Evolutionary conservation across 2,113 vertebrate species (phyloP).

Genomic region (Dipodomys stephensi): DNA sequence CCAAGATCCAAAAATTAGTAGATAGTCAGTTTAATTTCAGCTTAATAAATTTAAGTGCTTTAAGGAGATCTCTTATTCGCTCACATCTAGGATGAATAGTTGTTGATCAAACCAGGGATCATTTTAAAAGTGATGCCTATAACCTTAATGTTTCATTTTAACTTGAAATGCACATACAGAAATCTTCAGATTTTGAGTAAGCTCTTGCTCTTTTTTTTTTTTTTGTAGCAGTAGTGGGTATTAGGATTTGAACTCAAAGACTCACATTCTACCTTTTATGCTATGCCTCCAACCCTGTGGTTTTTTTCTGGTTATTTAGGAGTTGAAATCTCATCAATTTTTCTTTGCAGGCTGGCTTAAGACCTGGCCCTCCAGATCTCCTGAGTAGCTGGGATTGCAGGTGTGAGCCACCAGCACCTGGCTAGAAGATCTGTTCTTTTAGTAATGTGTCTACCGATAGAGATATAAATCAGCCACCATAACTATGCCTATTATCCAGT

Average conservation of each 20-base stretch:
- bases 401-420: too few species aligned
- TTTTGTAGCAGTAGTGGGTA: too few species aligned
- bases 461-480: neutral
- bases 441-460: neutral
- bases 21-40: constrained; percentile 33
- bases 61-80: constrained; percentile 1
- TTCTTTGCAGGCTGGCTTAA: too few species aligned
- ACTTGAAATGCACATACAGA: neutral
- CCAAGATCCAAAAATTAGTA: neutral
- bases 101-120: constrained; percentile 1
- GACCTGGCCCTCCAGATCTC: too few species aligned
- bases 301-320: too few species aligned
- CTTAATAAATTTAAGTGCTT: neutral
- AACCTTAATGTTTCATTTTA: constrained; percentile 52
- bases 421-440: neutral
- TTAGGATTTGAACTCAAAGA: too few species aligned
- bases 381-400: too few species aligned
- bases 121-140: neutral
- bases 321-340: too few species aligned
- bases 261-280: too few species aligned
- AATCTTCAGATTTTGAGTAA: neutral
- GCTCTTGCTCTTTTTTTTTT: neutral
- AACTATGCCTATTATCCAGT: neutral
- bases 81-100: neutral
- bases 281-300: too few species aligned